Percentiles rank a stretch among this genome's conserved stretches.
These are phyloP conservation scores for Rhodeus uyekii DNA, from an alignment of 2,797 vertebrate genomes.

Conservation along the genomic window DNA sequence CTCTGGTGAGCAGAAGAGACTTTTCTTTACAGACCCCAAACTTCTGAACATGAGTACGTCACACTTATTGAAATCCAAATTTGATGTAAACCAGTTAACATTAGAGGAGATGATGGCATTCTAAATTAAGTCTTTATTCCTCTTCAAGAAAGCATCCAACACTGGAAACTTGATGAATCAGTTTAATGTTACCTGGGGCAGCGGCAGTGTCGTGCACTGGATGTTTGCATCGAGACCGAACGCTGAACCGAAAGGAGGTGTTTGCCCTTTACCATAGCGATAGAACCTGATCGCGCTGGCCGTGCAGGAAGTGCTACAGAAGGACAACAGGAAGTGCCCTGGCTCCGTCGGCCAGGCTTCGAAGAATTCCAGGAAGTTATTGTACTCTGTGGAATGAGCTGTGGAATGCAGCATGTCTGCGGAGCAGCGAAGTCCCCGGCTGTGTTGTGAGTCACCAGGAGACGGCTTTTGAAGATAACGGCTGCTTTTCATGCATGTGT, in stretches of 20 bases:
- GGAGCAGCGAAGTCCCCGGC: slow-evolving; percentile 69
- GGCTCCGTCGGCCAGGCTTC: slow-evolving; percentile 90
- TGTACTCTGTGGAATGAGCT: slow-evolving; percentile 94
- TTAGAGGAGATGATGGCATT: neutral
- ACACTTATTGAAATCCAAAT: neutral
- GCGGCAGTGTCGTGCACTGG: neutral
- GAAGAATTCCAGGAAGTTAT: slow-evolving; percentile 99
- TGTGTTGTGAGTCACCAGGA: slow-evolving; percentile 72
- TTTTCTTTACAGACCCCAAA: neutral
- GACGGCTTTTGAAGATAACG: slow-evolving; percentile 84
- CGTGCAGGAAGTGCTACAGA: slow-evolving; percentile 91
- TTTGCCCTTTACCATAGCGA: slow-evolving; percentile 86
- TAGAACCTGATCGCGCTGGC: slow-evolving; percentile 82
- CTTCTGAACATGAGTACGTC: neutral
- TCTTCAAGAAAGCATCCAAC: neutral
- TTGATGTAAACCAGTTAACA: no score
- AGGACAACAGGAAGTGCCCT: slow-evolving; percentile 99
- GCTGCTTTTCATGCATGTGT: slow-evolving; percentile 71
- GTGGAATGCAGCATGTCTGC: slow-evolving; percentile 91
- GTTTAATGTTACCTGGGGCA: neutral
- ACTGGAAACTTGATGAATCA: neutral
- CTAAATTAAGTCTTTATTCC: neutral
- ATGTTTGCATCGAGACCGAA: neutral
- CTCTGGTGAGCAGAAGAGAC: neutral
- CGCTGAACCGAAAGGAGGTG: slow-evolving; percentile 54